phyloP scores from a whole-genome alignment of 2,797 vertebrate species.

The Neosilurus hyrtlii region DNA sequence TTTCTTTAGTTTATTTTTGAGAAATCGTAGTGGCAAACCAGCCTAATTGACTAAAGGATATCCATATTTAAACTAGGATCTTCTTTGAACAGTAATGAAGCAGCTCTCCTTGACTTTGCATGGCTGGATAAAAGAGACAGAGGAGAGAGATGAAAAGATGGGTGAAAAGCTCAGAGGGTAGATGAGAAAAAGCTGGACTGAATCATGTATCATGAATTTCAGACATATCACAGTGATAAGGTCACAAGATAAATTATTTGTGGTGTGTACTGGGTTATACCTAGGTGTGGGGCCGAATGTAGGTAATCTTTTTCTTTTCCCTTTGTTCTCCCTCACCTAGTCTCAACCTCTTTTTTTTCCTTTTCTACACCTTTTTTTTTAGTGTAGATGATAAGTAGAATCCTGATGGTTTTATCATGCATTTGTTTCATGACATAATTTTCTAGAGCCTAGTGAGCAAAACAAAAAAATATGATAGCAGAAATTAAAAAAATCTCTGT shows the following conservation, averaged over 20 bases:
- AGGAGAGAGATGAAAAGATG: constrained; percentile 12
- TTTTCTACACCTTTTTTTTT: no score
- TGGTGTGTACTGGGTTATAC: constrained; percentile 8
- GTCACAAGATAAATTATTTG: constrained; percentile 30
- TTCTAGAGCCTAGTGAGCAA: no score
- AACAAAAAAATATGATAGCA: no score
- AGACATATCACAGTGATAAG: constrained; percentile 32
- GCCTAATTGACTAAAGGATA: not conserved
- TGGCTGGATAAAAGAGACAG: not conserved
- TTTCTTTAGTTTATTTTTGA: not conserved
- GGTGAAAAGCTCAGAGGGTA: constrained; percentile 9
- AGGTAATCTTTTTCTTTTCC: not conserved
- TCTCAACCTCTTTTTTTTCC: not conserved
- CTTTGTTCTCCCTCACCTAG: not conserved
- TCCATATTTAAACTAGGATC: not conserved
- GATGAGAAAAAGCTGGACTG: constrained; percentile 11
- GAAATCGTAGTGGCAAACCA: not conserved
- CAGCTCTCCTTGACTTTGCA: constrained; percentile 23
- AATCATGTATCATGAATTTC: constrained; percentile 42
- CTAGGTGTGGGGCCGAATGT: not conserved
- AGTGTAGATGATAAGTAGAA: not conserved
- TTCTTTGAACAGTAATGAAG: not conserved
- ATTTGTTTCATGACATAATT: not conserved
- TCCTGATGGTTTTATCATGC: not conserved
- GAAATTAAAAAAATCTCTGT: no score